Percentiles rank a stretch among this genome's conserved stretches.
Conservation (phyloP, 2,888 invertebrate genomes). For the Dysmachus trigonus region DNA sequence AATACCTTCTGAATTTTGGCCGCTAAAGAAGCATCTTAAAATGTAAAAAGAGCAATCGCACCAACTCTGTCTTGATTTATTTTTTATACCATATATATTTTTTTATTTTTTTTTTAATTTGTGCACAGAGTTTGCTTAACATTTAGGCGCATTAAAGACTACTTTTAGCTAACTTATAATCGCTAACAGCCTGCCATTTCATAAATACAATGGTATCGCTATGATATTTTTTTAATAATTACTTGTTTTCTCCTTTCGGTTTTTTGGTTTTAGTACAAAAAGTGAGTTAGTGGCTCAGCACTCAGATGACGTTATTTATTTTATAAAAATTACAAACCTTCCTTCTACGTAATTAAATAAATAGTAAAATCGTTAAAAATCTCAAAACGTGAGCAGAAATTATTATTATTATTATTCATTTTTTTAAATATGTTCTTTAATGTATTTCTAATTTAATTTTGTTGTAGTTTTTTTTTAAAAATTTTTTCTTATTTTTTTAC, state of each 20-base stretch:
- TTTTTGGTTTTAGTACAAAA: conserved; percentile 41
- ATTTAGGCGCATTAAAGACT: conserved; percentile 21
- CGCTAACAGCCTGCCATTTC: conserved; percentile 37
- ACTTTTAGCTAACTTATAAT: conserved; percentile 36
- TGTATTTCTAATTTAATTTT: neutral
- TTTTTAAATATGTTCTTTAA: neutral
- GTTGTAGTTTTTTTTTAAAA: neutral
- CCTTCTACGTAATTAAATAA: conserved; percentile 16
- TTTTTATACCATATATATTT: too few species aligned
- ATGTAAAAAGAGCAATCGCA: conserved; percentile 20
- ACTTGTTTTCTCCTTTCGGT: conserved; percentile 17
- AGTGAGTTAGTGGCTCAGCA: conserved; percentile 24
- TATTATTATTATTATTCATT: neutral
- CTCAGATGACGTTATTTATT: conserved; percentile 16
- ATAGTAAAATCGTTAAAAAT: conserved; percentile 19
- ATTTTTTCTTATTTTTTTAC: neutral
- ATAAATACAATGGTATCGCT: conserved; percentile 1
- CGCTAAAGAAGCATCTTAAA: neutral
- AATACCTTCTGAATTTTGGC: neutral
- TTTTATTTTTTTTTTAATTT: neutral
- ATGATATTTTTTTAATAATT: conserved; percentile 17
- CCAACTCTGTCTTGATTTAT: neutral
- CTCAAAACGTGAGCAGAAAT: conserved; percentile 32
- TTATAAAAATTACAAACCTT: conserved; percentile 38
- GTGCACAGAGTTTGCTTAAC: conserved; percentile 37